These are phyloP conservation scores for Sebastes iracundus DNA, from an alignment of 2,797 vertebrate genomes.

Conservation along the genomic window DNA sequence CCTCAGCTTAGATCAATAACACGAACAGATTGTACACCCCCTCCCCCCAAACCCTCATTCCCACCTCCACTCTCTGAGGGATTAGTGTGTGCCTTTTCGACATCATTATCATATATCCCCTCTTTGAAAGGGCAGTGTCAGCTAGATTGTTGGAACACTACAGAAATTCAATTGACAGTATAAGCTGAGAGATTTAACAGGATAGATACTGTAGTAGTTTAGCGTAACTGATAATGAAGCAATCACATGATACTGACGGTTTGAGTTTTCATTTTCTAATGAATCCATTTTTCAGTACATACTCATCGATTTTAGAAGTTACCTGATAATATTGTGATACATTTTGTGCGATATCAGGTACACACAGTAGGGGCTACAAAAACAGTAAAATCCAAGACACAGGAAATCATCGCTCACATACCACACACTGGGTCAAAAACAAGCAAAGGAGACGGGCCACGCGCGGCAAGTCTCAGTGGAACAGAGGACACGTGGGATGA, in stretches of 20 bases:
- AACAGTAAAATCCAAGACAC: slow-evolving; percentile 11
- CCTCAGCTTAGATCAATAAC: slow-evolving; percentile 73
- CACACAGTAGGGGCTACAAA: background rate
- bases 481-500: slow-evolving; percentile 64
- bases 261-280: background rate
- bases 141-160: slow-evolving; percentile 28
- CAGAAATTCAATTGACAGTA: slow-evolving; percentile 50
- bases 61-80: slow-evolving; percentile 58
- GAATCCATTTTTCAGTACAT: background rate
- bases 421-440: slow-evolving; percentile 61
- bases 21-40: slow-evolving; percentile 65
- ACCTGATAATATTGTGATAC: background rate
- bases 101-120: slow-evolving; percentile 72
- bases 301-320: background rate
- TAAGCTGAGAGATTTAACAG: slow-evolving; percentile 30
- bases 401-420: slow-evolving; percentile 33
- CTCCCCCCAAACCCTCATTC: slow-evolving; percentile 4
- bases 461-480: slow-evolving; percentile 52
- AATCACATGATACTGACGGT: background rate
- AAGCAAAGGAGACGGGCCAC: slow-evolving; percentile 53
- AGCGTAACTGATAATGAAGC: slow-evolving; percentile 26
- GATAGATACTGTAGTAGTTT: background rate
- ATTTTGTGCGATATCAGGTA: background rate
- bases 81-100: slow-evolving; percentile 67
- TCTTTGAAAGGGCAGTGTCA: slow-evolving; percentile 66